These are phyloP conservation scores for Acropora tenuis DNA, from an alignment of 64 coral and sea anemone species.

Conservation along the genomic window DNA sequence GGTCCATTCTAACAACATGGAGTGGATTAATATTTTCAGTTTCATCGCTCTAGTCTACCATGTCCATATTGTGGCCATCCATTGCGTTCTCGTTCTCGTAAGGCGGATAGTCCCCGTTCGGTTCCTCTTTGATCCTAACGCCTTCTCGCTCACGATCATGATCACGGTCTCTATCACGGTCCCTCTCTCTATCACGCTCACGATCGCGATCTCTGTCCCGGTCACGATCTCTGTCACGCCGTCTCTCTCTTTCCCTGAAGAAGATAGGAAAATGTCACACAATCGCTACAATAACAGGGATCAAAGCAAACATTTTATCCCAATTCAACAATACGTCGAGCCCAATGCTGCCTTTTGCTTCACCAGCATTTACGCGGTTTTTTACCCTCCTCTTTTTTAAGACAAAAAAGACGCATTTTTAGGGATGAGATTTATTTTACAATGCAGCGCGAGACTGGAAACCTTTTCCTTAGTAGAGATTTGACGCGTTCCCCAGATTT, in stretches of 20 bases:
- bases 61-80: conserved; percentile 58
- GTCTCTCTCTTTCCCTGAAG: conserved; percentile 41
- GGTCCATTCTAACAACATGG: background rate
- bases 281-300: background rate
- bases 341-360: too few relatives aligned
- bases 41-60: conserved; percentile 38
- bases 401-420: too few relatives aligned
- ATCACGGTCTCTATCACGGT: conserved; percentile 63
- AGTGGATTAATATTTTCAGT: background rate
- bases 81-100: conserved; percentile 42
- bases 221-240: conserved; percentile 17
- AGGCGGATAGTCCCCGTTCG: conserved; percentile 49
- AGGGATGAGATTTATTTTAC: too few relatives aligned
- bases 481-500: too few relatives aligned
- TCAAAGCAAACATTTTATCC: too few relatives aligned
- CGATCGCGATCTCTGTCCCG: conserved; percentile 55
- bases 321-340: too few relatives aligned
- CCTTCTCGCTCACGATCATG: conserved; percentile 66
- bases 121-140: conserved; percentile 56
- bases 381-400: too few relatives aligned
- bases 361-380: too few relatives aligned
- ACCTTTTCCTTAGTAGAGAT: too few relatives aligned
- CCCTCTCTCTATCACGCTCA: conserved; percentile 49
- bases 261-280: background rate
- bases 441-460: too few relatives aligned